These are phyloP conservation scores for Pantherophis vulpinus DNA, from an alignment of 2,797 vertebrate species.

Conservation along the genomic window DNA sequence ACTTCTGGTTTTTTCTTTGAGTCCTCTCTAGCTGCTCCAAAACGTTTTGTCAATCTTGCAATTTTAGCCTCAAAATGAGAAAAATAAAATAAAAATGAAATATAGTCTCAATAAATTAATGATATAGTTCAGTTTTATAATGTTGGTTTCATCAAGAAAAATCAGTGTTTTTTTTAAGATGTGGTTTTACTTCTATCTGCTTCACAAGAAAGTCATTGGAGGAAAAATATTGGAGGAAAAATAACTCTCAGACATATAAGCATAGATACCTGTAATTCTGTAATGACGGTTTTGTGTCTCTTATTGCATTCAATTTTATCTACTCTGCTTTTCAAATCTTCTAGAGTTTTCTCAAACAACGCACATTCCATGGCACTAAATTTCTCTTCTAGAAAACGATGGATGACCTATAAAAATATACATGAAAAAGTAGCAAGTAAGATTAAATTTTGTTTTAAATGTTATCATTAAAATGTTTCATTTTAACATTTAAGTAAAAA, in stretches of 20 bases:
- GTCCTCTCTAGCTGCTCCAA: constrained; percentile 90
- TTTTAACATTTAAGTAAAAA: neutral
- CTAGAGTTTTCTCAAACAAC: constrained; percentile 85
- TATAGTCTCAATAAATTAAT: neutral
- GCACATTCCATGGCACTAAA: constrained; percentile 81
- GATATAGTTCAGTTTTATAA: neutral
- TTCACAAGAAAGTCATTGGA: neutral
- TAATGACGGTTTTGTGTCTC: constrained; percentile 85
- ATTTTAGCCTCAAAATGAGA: constrained; percentile 84
- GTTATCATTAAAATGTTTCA: neutral
- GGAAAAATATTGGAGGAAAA: neutral
- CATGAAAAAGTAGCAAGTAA: neutral
- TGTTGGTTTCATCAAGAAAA: neutral
- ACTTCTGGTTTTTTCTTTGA: constrained; percentile 86
- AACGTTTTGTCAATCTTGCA: constrained; percentile 88
- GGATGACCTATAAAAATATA: constrained; percentile 80
- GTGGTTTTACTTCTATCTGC: neutral
- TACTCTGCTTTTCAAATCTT: constrained; percentile 88
- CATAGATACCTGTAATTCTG: constrained; percentile 77
- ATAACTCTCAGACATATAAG: constrained; percentile 10
- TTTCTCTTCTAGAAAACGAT: constrained; percentile 88
- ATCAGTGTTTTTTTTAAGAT: neutral
- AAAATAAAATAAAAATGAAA: neutral
- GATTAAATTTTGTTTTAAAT: neutral
- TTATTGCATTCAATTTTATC: constrained; percentile 90